Base-by-base conservation (phyloP, 2,888 invertebrate genomes). In the Thelaira solivaga region DNA sequence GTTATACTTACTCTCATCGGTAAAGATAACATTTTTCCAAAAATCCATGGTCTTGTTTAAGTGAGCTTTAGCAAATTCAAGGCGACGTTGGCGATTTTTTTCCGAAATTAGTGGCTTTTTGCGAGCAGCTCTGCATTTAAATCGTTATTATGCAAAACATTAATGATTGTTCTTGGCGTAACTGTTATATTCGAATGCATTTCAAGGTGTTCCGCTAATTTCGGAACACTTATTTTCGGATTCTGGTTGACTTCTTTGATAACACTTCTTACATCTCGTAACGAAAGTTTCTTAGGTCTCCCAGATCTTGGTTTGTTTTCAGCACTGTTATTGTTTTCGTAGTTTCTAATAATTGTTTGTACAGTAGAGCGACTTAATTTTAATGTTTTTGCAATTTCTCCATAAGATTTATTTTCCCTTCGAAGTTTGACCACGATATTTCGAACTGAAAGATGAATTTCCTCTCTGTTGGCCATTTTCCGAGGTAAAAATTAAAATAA, bases 391-490 rank as follows among this genome's bases (percentile, higher is more conserved):
- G 29, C 29, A 29, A 51, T 51, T 16, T 51, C 16, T 8, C 53
- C 34, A 18, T 53, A 53, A 11, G 34, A 53, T 34, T 53, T 34
- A n/a, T 29, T 29, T 51, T 53, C 34, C 2, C 34, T 53, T 53
- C 31, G 20, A 11, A 53, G 34, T n/a, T 53, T 53, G 4, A 34
- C 34, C 31, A 53, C 16, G 6, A 34, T 20, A 53, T 53, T 53
- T 8, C 53, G 34, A 53, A 51, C 51, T 13, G 18, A 51, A 16
- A 16, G 26, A 6, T 51, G 13, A 13, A 51, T 29, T 16, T 29
- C 29, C 16, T 31, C 31, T 51, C 29, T 24, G 2, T 26, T 49
- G n/a, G 4, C 51, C 51, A 29, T 51, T 31, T 51, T 51, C 16
- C 11, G n/a, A n/a, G n/a, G n/a, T 34, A n/a, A 6, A 34, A 8